These are phyloP conservation scores for Phainopepla nitens DNA, from an alignment of 2,113 vertebrate genomes.

Conservation along the genomic window DNA sequence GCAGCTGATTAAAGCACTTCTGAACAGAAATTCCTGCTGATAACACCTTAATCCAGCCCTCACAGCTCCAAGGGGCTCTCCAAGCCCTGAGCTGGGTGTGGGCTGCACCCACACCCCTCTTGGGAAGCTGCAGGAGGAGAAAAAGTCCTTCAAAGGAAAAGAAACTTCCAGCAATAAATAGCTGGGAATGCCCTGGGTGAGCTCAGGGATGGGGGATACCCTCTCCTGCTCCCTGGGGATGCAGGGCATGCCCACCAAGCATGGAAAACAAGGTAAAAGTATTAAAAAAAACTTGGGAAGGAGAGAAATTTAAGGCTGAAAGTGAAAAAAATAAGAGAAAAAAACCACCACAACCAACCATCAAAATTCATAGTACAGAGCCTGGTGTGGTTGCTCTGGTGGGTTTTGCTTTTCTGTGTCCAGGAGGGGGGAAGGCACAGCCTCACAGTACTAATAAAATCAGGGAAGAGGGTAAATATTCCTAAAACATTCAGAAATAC, in stretches of 20 bases:
- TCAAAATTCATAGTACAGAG: not conserved
- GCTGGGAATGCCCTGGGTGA: not conserved
- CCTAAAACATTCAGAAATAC: not conserved
- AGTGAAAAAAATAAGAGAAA: not conserved
- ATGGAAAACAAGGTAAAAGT: not conserved
- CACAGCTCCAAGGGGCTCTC: not conserved
- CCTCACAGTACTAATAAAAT: accelerated
- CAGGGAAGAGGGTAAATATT: not conserved
- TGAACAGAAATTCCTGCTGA: not conserved
- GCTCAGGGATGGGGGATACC: not conserved
- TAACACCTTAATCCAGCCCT: not conserved
- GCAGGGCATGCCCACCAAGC: accelerated
- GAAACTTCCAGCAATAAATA: not conserved
- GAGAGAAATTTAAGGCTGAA: not conserved
- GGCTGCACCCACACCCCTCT: not conserved
- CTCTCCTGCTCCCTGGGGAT: not conserved
- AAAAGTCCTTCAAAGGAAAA: not conserved
- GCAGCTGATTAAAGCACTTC: not conserved
- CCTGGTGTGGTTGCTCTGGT: not conserved
- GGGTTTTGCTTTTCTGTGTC: not conserved
- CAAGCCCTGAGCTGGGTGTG: not conserved
- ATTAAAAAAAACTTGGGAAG: not conserved
- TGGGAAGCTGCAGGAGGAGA: not conserved
- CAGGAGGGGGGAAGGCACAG: not conserved
- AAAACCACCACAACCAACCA: accelerated